Conservation (phyloP, 2,888 invertebrate genomes). For the Dascillus cervinus region DNA sequence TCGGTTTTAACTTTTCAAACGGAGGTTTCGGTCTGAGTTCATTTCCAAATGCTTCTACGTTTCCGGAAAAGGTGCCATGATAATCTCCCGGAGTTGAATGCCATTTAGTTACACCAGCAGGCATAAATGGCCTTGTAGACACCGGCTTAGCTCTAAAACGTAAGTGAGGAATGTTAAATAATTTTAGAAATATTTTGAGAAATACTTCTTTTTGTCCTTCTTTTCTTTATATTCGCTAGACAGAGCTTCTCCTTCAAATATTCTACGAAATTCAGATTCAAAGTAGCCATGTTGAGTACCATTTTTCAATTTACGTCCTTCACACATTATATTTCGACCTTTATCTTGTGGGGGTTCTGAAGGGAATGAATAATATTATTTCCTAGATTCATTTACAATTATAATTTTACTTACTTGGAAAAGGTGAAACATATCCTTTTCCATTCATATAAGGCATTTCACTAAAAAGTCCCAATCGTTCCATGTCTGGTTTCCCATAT, state of each 20-base stretch:
- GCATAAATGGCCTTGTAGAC: constrained; percentile 29
- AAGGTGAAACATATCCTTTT: constrained; percentile 29
- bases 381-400: too few species aligned
- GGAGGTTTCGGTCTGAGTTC: constrained; percentile 10
- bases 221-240: constrained; percentile 13
- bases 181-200: background rate
- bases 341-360: constrained; percentile 18
- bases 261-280: constrained; percentile 39
- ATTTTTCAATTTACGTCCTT: constrained; percentile 35
- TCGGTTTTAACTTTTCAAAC: constrained; percentile 20
- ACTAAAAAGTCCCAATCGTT: constrained; percentile 40
- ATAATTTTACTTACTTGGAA: constrained; percentile 25
- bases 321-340: constrained; percentile 32
- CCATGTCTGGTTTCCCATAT: constrained; percentile 38
- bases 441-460: constrained; percentile 42
- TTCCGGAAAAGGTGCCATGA: constrained; percentile 44
- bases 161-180: background rate
- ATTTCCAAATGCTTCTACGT: constrained; percentile 31
- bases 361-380: too few species aligned
- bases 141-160: constrained; percentile 24
- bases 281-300: constrained; percentile 43
- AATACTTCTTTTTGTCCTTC: too few species aligned
- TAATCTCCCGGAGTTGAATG: constrained; percentile 48
- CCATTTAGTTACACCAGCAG: constrained; percentile 36
- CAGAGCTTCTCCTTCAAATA: constrained; percentile 40